Conservation (phyloP, 2,888 invertebrate genomes). For the Lamellibrachia satsuma region DNA sequence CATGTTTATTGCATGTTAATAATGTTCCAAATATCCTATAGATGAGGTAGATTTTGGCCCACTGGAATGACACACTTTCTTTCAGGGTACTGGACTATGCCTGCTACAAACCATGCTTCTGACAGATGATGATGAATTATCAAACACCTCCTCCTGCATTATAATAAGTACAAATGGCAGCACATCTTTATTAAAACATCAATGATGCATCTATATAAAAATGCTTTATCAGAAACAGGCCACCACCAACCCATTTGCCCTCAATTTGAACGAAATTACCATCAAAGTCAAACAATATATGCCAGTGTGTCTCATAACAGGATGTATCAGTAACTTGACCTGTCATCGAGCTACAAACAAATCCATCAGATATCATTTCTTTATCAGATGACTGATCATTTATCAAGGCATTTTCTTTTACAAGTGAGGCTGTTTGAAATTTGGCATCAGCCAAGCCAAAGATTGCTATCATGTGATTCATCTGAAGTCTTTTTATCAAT, state of each 20-base stretch:
- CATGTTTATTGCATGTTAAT: no score
- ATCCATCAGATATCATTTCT: neutral
- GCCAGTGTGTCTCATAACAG: neutral
- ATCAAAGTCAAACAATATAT: neutral
- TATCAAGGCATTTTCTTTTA: conserved; percentile 6
- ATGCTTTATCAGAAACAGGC: neutral
- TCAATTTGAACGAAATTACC: neutral
- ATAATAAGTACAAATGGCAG: neutral
- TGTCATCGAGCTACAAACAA: neutral
- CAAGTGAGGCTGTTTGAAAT: neutral
- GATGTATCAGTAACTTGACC: neutral
- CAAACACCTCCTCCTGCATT: neutral
- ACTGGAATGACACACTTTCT: no score
- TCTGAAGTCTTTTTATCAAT: neutral
- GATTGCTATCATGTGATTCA: neutral
- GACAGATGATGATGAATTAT: neutral
- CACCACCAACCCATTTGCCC: neutral
- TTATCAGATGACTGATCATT: neutral
- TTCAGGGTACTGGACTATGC: no score
- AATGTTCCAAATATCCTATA: no score
- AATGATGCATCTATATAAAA: neutral
- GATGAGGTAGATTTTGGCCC: no score
- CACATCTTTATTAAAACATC: neutral
- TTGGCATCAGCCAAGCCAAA: neutral
- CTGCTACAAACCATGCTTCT: neutral